Evolutionary conservation across 1,140 invertebrate genomes (phyloP), one percentile per base, ranked within the genome.

Genomic region (Aphis gossypii): DNA sequence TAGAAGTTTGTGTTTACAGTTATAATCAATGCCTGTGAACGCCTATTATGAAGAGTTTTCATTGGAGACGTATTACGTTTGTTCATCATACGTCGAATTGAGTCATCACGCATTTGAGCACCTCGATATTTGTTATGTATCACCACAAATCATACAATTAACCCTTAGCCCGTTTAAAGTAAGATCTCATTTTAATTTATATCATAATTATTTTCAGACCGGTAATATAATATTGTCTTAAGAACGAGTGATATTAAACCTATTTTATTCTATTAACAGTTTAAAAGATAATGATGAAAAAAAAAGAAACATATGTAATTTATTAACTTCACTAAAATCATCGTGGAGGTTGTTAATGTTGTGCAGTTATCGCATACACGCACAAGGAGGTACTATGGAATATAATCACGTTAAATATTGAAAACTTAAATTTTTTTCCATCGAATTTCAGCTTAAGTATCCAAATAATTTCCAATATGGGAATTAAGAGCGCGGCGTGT

Each of bases 381-480:
- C 30, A 2, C 60, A n/a, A 76, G n/a, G 1, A 41, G 38, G 1
- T 35, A 76, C n/a, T 18, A 5, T 84, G 25, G 8, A 9, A 84
- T 44, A 21, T 83, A 83, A 83, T 38, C 82, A 11, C 41, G 38
- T 11, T 6, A n/a, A 46, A 20, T 48, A 87, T 46, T 20, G 2
- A n/a, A 48, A 46, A 87, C 30, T 30, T 88, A 35, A 88, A 76
- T 76, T 76, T n/a, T n/a, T 88, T 87, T 87, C 44, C 11, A 84
- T 48, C 21, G n/a, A 88, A 20, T 87, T 35, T n/a, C 8, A 14
- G 11, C 30, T 41, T 46, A 86, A 87, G 18, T 20, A 25, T 25
- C 30, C n/a, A 35, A 11, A 89, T 14, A 38, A 54, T 89, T 89
- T 25, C 8, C 48, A 1, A n/a, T 25, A 5, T 38, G 4, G 87